Evolutionary conservation across 1,140 invertebrate genomes (phyloP).

Genomic region (Drosophila grimshawi): DNA sequence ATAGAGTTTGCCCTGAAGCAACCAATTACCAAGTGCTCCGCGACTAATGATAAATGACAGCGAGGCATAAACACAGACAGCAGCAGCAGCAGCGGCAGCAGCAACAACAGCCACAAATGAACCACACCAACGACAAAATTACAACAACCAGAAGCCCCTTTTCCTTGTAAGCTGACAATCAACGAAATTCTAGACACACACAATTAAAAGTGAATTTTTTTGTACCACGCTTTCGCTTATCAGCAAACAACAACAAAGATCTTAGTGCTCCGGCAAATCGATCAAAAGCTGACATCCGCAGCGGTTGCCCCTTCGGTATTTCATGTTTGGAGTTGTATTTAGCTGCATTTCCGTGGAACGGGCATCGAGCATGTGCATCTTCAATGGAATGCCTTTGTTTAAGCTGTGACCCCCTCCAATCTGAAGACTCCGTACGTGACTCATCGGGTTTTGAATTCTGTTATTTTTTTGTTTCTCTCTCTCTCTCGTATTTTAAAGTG

Average conservation of each 20-base stretch:
- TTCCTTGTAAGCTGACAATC: slow-evolving; percentile 38
- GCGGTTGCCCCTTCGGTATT: slow-evolving; percentile 1
- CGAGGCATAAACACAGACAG: slow-evolving; percentile 40
- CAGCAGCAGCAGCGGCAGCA: not conserved
- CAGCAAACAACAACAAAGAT: slow-evolving; percentile 51
- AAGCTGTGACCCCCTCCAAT: slow-evolving; percentile 39
- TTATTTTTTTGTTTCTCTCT: not conserved
- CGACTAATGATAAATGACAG: slow-evolving; percentile 75
- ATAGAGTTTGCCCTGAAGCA: slow-evolving; percentile 12
- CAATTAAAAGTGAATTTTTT: slow-evolving; percentile 61
- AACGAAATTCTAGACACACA: slow-evolving; percentile 35
- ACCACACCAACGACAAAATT: slow-evolving; percentile 4
- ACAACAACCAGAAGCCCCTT: slow-evolving; percentile 5
- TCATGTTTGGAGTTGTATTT: slow-evolving; percentile 21
- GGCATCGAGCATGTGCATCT: slow-evolving; percentile 51
- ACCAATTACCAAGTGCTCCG: slow-evolving; percentile 41
- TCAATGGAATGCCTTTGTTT: slow-evolving; percentile 76
- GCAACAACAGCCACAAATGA: slow-evolving; percentile 30
- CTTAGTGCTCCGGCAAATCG: slow-evolving; percentile 56
- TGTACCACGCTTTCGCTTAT: slow-evolving; percentile 75
- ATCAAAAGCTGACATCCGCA: slow-evolving; percentile 60
- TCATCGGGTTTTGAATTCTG: slow-evolving; percentile 53
- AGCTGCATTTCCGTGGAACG: slow-evolving; percentile 47
- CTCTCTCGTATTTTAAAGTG: slow-evolving; percentile 19
- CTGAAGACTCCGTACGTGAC: slow-evolving; percentile 46